Evolutionary conservation across 2,888 invertebrate species (phyloP), one percentile per base, ranked within the genome.

Genomic region (Rosalia funebris): DNA sequence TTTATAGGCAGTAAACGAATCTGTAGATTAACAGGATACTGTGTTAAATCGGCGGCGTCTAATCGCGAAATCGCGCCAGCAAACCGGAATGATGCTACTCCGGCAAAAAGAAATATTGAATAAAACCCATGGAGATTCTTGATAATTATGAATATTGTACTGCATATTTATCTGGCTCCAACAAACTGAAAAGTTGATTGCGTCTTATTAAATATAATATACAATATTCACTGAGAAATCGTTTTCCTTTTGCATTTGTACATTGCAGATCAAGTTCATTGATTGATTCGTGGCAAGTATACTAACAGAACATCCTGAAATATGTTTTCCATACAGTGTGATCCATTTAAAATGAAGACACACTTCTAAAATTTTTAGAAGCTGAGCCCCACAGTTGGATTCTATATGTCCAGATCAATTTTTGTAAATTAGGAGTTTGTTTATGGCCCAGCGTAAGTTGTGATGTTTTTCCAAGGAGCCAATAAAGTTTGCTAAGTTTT

Each of bases 181-280:
- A 62, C 61, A 62, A 65, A 63, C 54, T 68, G 54, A 61, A 65
- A 62, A 57, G 46, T 61, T 67, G 65, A 68, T 68, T 68, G 67
- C 59, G 55, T 44, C 63, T 63, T 62, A 60, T 66, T 66, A 66
- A 63, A 62, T 57, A 56, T 63, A 63, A 60, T 57, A 39, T 53
- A 48, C 46, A 56, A 62, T 57, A 62, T 57, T 65, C 61, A 48
- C 55, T 19, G 41, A 47, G 57, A 57, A 57, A 42, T 53, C 55
- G n/a, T n/a, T n/a, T 57, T 47, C 39, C 20, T 41, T 44, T 50
- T 37, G 20, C 17, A 16, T 41, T 56, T 39, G 36, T 55, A 45
- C 17, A 20, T 44, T 25, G 39, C 36, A 44, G 57, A 61, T 52
- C 53, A 9, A 25, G 9, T 25, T n/a, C n/a, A n/a, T n/a, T n/a